Evolutionary conservation across 1,140 invertebrate genomes (phyloP).

Genomic region (Brachionus paranguensis): DNA sequence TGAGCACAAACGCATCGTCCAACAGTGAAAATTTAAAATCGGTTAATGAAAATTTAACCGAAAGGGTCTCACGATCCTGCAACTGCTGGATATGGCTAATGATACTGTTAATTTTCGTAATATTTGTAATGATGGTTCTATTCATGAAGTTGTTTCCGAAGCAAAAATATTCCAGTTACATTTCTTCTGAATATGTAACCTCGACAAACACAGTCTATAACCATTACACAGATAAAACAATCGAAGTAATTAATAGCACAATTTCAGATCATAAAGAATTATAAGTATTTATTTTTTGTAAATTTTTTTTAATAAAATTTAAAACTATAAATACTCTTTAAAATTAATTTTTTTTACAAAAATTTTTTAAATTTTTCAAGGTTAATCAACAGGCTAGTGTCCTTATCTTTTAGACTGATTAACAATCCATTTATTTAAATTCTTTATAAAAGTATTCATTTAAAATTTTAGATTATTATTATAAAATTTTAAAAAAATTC

Average conservation of each 20-base stretch:
- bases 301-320: background rate
- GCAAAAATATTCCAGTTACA: background rate
- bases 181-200: background rate
- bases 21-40: conserved; percentile 30
- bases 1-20: background rate
- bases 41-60: background rate
- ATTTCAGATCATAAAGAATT: background rate
- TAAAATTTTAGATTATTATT: too few relatives aligned
- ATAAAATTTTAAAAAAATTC: too few relatives aligned
- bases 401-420: too few relatives aligned
- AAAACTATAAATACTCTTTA: too few relatives aligned
- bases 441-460: too few relatives aligned
- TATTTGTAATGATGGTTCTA: conserved; percentile 38
- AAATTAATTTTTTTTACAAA: too few relatives aligned
- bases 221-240: background rate
- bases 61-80: conserved; percentile 12
- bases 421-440: too few relatives aligned
- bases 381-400: too few relatives aligned
- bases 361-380: too few relatives aligned
- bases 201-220: background rate
- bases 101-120: background rate
- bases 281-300: background rate
- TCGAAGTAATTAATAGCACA: background rate
- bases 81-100: conserved; percentile 39
- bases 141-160: conserved; percentile 39